phyloP scores from a whole-genome alignment of 2,888 invertebrate genomes.

The Drosophila mettleri region DNA sequence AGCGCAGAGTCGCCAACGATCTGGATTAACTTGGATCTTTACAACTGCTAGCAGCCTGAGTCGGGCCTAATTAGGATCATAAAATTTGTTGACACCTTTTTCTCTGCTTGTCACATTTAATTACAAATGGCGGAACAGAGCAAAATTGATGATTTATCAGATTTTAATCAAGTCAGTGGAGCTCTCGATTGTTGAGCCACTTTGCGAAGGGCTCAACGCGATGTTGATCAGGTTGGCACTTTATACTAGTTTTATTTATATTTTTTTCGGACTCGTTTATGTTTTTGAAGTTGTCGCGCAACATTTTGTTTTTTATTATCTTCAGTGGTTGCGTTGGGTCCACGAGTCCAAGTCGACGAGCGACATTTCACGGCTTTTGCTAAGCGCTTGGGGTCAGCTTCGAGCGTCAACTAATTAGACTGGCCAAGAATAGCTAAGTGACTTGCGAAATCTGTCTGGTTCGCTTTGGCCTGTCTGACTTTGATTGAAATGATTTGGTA shows the following conservation, averaged over 20 bases:
- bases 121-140: not conserved
- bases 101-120: not conserved
- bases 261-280: not conserved
- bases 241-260: constrained; percentile 9
- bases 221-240: constrained; percentile 54
- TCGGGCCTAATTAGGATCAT: not conserved
- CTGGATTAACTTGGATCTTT: not conserved
- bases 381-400: constrained; percentile 26
- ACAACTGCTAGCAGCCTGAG: no score
- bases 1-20: no score
- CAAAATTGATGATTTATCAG: constrained; percentile 53
- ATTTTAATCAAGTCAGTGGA: constrained; percentile 20
- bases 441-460: constrained; percentile 30
- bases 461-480: constrained; percentile 32
- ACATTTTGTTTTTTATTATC: constrained; percentile 29
- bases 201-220: constrained; percentile 43
- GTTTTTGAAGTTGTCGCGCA: constrained; percentile 4
- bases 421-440: constrained; percentile 38
- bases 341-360: constrained; percentile 25
- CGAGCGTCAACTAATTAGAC: constrained; percentile 30
- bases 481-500: constrained; percentile 59
- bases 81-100: not conserved
- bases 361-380: constrained; percentile 16
- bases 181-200: constrained; percentile 8
- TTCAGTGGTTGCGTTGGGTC: constrained; percentile 32